These are phyloP conservation scores for Ophraella communa DNA, from an alignment of 2,888 invertebrate genomes.

Conservation along the genomic window DNA sequence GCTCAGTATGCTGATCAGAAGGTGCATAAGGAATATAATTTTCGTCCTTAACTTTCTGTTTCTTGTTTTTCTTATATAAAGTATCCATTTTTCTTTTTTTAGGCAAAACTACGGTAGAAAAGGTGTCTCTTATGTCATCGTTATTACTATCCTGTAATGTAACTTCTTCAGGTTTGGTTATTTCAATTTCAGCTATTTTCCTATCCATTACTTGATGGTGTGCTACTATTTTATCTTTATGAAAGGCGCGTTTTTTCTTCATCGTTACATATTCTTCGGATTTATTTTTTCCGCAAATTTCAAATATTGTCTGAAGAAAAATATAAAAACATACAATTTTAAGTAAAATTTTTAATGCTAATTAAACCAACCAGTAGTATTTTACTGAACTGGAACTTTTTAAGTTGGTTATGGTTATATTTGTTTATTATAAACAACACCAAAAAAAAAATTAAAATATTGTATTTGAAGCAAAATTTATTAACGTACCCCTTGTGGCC, in stretches of 20 bases:
- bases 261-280: slow-evolving; percentile 81
- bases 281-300: slow-evolving; percentile 82
- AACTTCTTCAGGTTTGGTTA: slow-evolving; percentile 40
- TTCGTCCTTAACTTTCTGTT: slow-evolving; percentile 71
- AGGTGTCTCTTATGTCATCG: slow-evolving; percentile 65
- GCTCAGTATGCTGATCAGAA: slow-evolving; percentile 83
- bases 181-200: slow-evolving; percentile 51
- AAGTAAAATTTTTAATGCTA: too few species aligned
- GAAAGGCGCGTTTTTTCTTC: slow-evolving; percentile 83
- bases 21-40: slow-evolving; percentile 88
- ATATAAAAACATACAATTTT: background rate
- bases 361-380: too few species aligned
- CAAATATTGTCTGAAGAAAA: slow-evolving; percentile 85
- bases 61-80: slow-evolving; percentile 67
- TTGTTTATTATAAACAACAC: too few species aligned
- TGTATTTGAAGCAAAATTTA: too few species aligned
- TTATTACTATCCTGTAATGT: slow-evolving; percentile 59
- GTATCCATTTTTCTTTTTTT: slow-evolving; percentile 66
- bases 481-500: slow-evolving; percentile 71
- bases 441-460: too few species aligned
- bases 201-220: slow-evolving; percentile 59
- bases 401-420: too few species aligned
- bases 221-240: slow-evolving; percentile 67
- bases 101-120: slow-evolving; percentile 64
- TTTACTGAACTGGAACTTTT: too few species aligned